Evolutionary conservation across 1,140 invertebrate species (phyloP).

Genomic region (Nasonia longicornis): DNA sequence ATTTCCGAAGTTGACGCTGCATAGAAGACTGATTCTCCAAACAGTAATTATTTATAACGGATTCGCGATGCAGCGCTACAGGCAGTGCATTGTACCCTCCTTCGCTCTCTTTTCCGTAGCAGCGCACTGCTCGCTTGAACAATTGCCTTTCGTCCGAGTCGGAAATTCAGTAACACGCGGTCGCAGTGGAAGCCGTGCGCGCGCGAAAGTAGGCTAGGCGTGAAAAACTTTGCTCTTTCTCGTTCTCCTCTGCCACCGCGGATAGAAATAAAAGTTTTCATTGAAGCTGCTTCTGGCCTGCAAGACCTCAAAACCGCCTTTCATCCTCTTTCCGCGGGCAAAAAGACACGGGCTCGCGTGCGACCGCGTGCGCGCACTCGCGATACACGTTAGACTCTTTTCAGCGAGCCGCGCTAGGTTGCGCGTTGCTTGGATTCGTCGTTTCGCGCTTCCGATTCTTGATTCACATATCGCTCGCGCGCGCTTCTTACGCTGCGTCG

Average conservation of each 20-base stretch:
- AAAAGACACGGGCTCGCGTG: not conserved
- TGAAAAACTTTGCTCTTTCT: not conserved
- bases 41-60: not conserved
- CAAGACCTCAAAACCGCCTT: constrained; percentile 6
- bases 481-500: not conserved
- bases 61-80: not conserved
- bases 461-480: not conserved
- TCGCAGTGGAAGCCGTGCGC: not conserved
- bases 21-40: not conserved
- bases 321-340: not conserved
- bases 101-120: not conserved
- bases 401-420: no score
- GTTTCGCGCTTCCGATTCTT: not conserved
- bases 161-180: not conserved
- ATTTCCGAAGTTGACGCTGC: not conserved
- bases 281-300: not conserved
- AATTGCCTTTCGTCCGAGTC: not conserved
- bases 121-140: not conserved
- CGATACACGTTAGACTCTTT: no score
- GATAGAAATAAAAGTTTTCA: constrained; percentile 12
- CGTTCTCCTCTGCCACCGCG: not conserved
- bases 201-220: not conserved
- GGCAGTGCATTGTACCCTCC: not conserved
- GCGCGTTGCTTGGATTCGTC: not conserved
- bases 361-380: no score